Conservation (phyloP, 2,113 vertebrate genomes). For the Gadus macrocephalus region DNA sequence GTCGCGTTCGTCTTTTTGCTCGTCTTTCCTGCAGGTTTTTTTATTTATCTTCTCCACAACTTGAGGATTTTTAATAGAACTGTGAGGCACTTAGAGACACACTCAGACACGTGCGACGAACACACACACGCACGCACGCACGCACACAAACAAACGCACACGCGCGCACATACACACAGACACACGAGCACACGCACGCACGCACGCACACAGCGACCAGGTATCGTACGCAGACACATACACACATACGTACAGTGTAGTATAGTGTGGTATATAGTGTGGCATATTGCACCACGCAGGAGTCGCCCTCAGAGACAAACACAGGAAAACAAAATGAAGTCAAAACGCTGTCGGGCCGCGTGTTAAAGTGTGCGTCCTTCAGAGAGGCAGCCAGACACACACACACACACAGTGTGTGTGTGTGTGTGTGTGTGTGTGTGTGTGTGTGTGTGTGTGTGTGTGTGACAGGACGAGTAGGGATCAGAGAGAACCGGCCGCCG, state of each 20-base stretch:
- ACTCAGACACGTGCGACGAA: slow-evolving; percentile 69
- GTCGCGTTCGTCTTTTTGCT: slow-evolving; percentile 66
- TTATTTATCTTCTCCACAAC: slow-evolving; percentile 67
- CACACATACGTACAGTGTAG: slow-evolving; percentile 54
- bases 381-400: slow-evolving; percentile 65
- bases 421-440: slow-evolving; percentile 27
- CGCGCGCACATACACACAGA: slow-evolving; percentile 53
- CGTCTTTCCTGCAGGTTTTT: slow-evolving; percentile 65
- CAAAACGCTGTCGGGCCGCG: slow-evolving; percentile 46
- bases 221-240: not conserved
- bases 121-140: slow-evolving; percentile 42
- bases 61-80: slow-evolving; percentile 95
- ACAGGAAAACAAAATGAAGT: slow-evolving; percentile 46
- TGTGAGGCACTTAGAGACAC: slow-evolving; percentile 99
- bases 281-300: slow-evolving; percentile 63
- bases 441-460: slow-evolving; percentile 24
- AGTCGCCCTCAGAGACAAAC: slow-evolving; percentile 71
- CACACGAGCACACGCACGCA: slow-evolving; percentile 70
- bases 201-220: slow-evolving; percentile 33
- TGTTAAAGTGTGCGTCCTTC: slow-evolving; percentile 60
- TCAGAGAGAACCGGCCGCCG: slow-evolving; percentile 51
- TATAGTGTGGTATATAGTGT: slow-evolving; percentile 56
- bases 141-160: slow-evolving; percentile 42
- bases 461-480: slow-evolving; percentile 35
- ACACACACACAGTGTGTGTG: too few relatives aligned